These are phyloP conservation scores for Edolisoma coerulescens DNA, from an alignment of 2,113 vertebrate species.

Conservation along the genomic window DNA sequence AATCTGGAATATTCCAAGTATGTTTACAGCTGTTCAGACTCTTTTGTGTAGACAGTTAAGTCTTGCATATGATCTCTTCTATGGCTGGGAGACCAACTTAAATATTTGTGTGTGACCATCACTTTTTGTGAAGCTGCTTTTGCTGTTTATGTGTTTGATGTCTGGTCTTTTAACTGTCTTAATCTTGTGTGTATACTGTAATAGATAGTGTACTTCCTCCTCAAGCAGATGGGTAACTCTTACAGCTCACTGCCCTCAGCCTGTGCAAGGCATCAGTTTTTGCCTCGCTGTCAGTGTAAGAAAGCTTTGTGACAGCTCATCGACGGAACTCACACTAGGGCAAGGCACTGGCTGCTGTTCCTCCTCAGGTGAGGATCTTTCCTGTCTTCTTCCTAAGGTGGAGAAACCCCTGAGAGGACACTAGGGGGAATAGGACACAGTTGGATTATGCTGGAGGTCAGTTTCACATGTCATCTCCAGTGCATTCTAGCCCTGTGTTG, in stretches of 20 bases:
- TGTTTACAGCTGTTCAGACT: neutral
- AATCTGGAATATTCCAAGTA: neutral
- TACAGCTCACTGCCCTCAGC: neutral
- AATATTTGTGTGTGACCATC: neutral
- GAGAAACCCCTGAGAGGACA: neutral
- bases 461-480: neutral
- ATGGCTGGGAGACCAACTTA: neutral
- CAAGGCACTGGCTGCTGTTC: neutral
- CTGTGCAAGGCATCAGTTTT: neutral
- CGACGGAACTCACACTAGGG: neutral
- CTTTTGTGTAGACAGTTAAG: neutral
- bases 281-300: neutral
- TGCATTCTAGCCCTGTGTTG: neutral
- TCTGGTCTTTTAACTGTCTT: neutral
- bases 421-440: neutral
- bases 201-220: neutral
- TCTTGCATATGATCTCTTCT: neutral
- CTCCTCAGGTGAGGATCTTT: neutral
- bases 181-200: neutral
- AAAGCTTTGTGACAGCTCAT: neutral
- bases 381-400: neutral
- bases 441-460: neutral
- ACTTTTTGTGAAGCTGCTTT: neutral
- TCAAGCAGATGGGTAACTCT: neutral
- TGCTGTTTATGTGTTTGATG: neutral